These are phyloP conservation scores for Trachurus trachurus DNA, from an alignment of 2,797 vertebrate genomes.

Conservation along the genomic window DNA sequence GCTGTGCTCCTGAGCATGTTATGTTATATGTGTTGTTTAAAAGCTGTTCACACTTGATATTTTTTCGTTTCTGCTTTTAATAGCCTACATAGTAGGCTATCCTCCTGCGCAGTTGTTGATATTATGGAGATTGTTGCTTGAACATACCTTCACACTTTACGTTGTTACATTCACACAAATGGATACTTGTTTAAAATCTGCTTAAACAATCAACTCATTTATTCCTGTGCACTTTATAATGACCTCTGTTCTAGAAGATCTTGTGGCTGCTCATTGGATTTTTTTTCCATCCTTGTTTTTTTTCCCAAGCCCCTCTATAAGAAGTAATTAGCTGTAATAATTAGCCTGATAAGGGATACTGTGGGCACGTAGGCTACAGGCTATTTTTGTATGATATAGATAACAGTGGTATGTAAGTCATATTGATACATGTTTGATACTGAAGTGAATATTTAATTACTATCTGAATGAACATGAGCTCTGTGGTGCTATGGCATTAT, in stretches of 20 bases:
- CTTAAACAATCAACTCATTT: neutral
- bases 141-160: neutral
- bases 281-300: constrained; percentile 3
- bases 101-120: neutral
- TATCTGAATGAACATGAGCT: neutral
- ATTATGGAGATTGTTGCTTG: neutral
- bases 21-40: too few species aligned
- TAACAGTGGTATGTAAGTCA: constrained; percentile 50
- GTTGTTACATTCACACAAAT: neutral
- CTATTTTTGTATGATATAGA: constrained; percentile 39
- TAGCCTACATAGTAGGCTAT: too few species aligned
- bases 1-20: too few species aligned
- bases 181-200: neutral
- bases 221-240: neutral
- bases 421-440: constrained; percentile 40
- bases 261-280: neutral
- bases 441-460: constrained; percentile 46
- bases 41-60: too few species aligned
- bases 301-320: constrained; percentile 29
- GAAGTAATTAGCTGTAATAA: constrained; percentile 53
- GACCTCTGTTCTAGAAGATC: neutral
- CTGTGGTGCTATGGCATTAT: neutral
- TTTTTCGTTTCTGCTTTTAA: too few species aligned
- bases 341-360: constrained; percentile 53
- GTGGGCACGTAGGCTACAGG: constrained; percentile 13